Evolutionary conservation across 2,888 invertebrate species (phyloP), one percentile per base, ranked within the genome.

Genomic region (Palloptera scutellata): DNA sequence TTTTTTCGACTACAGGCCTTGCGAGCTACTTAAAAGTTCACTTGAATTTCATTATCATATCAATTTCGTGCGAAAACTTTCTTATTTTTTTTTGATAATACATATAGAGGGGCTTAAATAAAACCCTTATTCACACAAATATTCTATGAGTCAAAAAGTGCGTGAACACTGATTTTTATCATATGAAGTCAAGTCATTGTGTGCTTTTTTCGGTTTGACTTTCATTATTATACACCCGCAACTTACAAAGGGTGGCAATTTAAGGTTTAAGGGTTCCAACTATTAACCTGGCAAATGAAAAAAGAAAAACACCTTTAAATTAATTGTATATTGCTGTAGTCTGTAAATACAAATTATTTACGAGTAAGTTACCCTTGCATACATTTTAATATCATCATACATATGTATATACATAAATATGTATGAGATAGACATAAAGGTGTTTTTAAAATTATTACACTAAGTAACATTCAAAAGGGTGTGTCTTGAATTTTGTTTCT

Each of bases 11-110:
- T 4, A 30, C 6, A 30, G 6, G 2, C 30, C 6, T 4, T 66
- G 40, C 70, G 70, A 69, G 70, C 60, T 74, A 68, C 66, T 73
- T 71, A 70, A 63, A 61, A 61, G 67, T 61, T 69, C 68, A 70
- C 67, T 69, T 68, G 74, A 75, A 75, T 72, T 75, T 76, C 78
- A 79, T 79, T 80, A 80, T 80, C 79, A 79, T 78, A 79, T 78
- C 78, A 77, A 75, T 77, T 77, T 74, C 75, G 43, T 61, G 60
- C 64, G 71, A 78, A 78, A 76, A 73, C 72, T 48, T 15, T 54
- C 19, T 54, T 20, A 12, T 12, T 54, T 17, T 1, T 54, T 12
- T 59, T 10, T 13, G 10, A n/a, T 53, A 11, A 52, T 45, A 20
- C n/a, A 30, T 43, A 19, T n/a, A 17, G 17, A 55, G 40, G 40